Percentiles rank a stretch among this genome's conserved stretches.
Evolutionary conservation across 2,113 vertebrate genomes (phyloP).

Genomic region (Paralichthys olivaceus): DNA sequence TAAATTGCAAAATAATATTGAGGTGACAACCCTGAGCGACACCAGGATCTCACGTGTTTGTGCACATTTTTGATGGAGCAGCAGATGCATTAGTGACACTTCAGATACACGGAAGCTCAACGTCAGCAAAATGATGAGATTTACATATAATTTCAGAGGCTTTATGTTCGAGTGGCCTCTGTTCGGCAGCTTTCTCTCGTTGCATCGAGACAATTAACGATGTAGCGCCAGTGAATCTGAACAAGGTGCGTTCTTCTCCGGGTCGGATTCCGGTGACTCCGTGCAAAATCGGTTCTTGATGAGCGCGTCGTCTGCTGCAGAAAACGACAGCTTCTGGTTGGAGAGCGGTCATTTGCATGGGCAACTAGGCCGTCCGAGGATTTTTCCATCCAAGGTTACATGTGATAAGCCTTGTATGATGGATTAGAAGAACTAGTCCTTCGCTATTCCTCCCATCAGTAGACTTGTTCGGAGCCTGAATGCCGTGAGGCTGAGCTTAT

Average conservation of each 20-base stretch:
- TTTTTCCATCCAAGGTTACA: constrained; percentile 30
- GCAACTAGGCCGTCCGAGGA: constrained; percentile 15
- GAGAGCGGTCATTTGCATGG: constrained; percentile 6
- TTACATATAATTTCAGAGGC: constrained; percentile 7
- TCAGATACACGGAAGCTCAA: constrained; percentile 24
- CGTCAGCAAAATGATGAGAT: constrained; percentile 42
- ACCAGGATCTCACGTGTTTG: too few relatives aligned
- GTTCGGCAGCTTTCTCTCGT: not conserved
- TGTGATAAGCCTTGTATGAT: constrained; percentile 45
- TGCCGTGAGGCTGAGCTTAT: constrained; percentile 60
- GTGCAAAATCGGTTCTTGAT: too few relatives aligned
- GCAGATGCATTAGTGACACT: constrained; percentile 21
- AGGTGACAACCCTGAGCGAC: too few relatives aligned
- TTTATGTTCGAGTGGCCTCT: not conserved
- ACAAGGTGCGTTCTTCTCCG: too few relatives aligned
- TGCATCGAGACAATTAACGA: not conserved
- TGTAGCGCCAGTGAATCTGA: not conserved
- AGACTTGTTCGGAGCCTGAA: constrained; percentile 44
- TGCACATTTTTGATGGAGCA: not conserved
- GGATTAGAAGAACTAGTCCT: constrained; percentile 61
- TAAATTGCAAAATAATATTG: too few relatives aligned
- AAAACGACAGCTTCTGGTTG: not conserved
- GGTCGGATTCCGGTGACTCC: too few relatives aligned
- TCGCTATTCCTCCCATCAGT: constrained; percentile 51
- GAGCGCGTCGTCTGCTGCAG: not conserved